Base-by-base conservation (phyloP, 2,797 vertebrate genomes). In the Diceros bicornis region DNA sequence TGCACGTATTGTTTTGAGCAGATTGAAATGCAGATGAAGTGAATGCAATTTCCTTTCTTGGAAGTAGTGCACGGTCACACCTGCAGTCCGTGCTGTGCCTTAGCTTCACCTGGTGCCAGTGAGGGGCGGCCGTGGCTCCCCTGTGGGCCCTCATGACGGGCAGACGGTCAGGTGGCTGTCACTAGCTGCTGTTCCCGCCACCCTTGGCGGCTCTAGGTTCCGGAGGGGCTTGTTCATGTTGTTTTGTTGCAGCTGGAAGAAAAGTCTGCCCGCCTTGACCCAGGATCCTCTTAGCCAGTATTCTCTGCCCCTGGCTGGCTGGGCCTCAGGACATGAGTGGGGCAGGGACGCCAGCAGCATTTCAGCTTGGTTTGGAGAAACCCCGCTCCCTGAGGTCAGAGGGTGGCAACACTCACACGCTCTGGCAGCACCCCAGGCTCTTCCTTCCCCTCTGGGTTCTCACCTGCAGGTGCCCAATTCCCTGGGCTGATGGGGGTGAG, bases 61-160 rank as follows among this genome's bases (percentile, higher is more conserved):
- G 95, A 44, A 98, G 96, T 97, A 96, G 98, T 96, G 97, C 97
- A 91, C 89, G 94, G 61, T 78, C 89, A 96, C 93, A 25, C 97
- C 98, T 97, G 96, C 72, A 93, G 98, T 97, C 98, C 96, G 94
- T 98, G 97, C 98, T 92, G 98, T 99, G 99, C 99, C 99, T 99
- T 99, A 99, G 98, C 96, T 98, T 98, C 98, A 97, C 98, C 97
- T 71, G 98, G 98, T 98, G 98, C 98, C 96, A 96, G 98, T 47
- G 88, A 72, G 78, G 62, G 1, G 95, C 97, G 61, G 97, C 97
- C 97, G 94, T 96, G 82, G 94, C 84, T 92, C 90, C 94, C 94
- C 97, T 96, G 55, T 32, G 61, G 90, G 95, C 66, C 97, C 97
- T 74, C 32, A 97, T 97, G 98, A 97, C 95, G 1, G 59, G 83